Evolutionary conservation across 2,113 vertebrate genomes (phyloP).

Genomic region (Tringa solitaria): DNA sequence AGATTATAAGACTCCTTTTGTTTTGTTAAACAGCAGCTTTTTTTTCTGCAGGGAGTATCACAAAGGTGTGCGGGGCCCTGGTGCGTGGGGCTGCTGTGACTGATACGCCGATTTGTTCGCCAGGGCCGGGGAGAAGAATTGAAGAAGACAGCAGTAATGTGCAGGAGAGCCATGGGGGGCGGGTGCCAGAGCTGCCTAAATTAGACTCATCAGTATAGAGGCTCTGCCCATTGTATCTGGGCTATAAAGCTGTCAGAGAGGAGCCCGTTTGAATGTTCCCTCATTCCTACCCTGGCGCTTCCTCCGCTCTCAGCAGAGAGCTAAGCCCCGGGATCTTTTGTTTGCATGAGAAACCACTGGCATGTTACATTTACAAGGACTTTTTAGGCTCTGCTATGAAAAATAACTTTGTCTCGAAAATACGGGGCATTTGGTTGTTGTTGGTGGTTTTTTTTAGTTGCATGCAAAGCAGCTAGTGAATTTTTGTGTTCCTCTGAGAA

Average conservation of each 20-base stretch:
- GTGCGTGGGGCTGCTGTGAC: slow-evolving; percentile 27
- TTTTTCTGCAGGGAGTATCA: slow-evolving; percentile 23
- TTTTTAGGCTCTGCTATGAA: slow-evolving; percentile 34
- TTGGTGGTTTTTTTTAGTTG: not conserved
- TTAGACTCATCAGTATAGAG: slow-evolving; percentile 48
- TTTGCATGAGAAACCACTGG: slow-evolving; percentile 66
- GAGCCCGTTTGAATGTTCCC: slow-evolving; percentile 47
- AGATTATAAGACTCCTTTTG: slow-evolving; percentile 67
- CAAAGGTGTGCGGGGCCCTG: slow-evolving; percentile 60
- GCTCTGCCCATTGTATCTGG: slow-evolving; percentile 68
- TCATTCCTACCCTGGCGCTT: slow-evolving; percentile 32
- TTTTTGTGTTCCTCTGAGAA: not conserved
- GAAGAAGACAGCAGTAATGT: not conserved
- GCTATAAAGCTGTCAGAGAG: slow-evolving; percentile 76
- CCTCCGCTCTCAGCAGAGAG: slow-evolving; percentile 41
- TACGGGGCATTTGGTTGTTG: not conserved
- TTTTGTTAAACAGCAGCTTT: slow-evolving; percentile 68
- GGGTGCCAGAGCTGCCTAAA: slow-evolving; percentile 30
- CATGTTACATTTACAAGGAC: slow-evolving; percentile 50
- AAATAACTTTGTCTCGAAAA: slow-evolving; percentile 37
- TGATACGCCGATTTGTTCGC: slow-evolving; percentile 8
- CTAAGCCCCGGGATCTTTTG: slow-evolving; percentile 57
- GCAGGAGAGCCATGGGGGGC: slow-evolving; percentile 5
- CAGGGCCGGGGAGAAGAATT: not conserved
- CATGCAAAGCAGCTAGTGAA: not conserved